Conservation (phyloP, 2,797 vertebrate genomes). For the Simalia tracyae region DNA sequence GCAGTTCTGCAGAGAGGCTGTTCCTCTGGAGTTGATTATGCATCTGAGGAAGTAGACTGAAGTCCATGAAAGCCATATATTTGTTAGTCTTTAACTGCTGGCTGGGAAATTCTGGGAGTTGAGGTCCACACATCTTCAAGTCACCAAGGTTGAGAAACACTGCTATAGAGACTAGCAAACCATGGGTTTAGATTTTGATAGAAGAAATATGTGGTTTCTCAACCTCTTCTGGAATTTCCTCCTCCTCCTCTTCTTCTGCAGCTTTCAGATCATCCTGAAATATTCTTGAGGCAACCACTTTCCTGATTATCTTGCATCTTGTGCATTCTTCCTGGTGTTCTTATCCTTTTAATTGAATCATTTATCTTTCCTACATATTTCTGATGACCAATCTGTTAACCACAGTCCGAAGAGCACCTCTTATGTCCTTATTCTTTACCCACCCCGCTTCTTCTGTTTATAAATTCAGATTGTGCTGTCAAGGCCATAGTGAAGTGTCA, state of each 20-base stretch:
- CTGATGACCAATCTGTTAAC: constrained; percentile 20
- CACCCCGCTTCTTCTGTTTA: neutral
- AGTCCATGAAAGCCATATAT: no score
- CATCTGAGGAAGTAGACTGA: no score
- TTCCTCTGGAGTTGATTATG: no score
- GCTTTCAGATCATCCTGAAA: neutral
- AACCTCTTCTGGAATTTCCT: neutral
- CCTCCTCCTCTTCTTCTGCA: neutral
- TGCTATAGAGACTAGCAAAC: neutral
- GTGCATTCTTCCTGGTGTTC: neutral
- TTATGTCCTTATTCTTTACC: neutral
- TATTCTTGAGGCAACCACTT: neutral
- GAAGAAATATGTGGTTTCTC: neutral
- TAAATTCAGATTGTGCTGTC: constrained; percentile 24
- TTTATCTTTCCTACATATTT: neutral
- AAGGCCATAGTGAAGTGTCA: constrained; percentile 26
- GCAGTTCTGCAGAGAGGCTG: neutral
- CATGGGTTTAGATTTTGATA: neutral
- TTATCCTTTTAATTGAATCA: neutral
- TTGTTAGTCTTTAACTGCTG: no score
- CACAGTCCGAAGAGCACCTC: neutral
- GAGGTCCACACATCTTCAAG: no score
- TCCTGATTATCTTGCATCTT: neutral
- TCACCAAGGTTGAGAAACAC: no score
- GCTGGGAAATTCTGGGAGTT: no score